These are phyloP conservation scores for Rhaphigaster nebulosa DNA, from an alignment of 2,888 invertebrate genomes.

Conservation along the genomic window DNA sequence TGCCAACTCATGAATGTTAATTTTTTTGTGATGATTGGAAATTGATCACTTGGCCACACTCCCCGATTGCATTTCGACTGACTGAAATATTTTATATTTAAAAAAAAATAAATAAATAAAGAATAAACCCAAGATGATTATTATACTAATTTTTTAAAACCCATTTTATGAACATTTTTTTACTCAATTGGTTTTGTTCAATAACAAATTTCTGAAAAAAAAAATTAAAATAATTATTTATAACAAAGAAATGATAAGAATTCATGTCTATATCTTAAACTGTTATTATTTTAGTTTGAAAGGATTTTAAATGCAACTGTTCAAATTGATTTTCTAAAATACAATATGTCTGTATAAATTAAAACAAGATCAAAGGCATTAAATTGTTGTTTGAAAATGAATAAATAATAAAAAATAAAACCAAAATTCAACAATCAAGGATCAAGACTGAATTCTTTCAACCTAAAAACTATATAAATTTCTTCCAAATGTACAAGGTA, in stretches of 20 bases:
- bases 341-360: neutral
- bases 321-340: neutral
- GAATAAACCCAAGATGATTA: neutral
- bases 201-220: constrained; percentile 28
- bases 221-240: neutral
- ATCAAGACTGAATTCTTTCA: neutral
- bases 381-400: neutral
- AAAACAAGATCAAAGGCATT: neutral
- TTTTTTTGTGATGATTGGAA: neutral
- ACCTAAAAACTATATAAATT: neutral
- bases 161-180: neutral
- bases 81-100: neutral
- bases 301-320: neutral
- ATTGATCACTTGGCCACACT: constrained; percentile 30
- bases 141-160: neutral
- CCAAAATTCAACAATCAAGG: constrained; percentile 1
- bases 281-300: neutral
- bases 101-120: neutral
- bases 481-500: constrained; percentile 34
- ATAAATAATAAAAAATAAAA: neutral
- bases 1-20: neutral
- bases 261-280: constrained; percentile 23
- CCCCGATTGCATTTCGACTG: neutral
- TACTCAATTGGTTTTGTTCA: neutral
- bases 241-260: constrained; percentile 30